Percentiles rank a stretch among this genome's conserved stretches.
These are phyloP conservation scores for Ochropacha duplaris DNA, from an alignment of 2,888 invertebrate genomes.

Conservation along the genomic window DNA sequence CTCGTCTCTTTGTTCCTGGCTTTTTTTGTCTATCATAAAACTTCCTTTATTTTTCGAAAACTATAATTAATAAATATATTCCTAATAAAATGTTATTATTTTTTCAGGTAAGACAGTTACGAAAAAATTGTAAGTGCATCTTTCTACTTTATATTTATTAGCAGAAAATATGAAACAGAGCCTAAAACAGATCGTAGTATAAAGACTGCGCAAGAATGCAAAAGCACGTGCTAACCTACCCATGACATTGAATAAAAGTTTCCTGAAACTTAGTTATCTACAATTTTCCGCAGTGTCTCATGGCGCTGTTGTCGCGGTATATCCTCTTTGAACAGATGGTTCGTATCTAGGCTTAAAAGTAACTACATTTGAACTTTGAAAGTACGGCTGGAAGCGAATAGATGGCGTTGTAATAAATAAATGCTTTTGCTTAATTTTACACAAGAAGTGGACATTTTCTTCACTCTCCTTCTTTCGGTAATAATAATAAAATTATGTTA, in stretches of 20 bases:
- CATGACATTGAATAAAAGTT: background rate
- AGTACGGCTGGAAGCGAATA: constrained; percentile 31
- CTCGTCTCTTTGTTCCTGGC: background rate
- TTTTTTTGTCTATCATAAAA: too few relatives aligned
- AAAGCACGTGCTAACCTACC: background rate
- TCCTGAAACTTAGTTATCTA: constrained; percentile 41
- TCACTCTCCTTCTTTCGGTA: too few relatives aligned
- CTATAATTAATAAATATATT: too few relatives aligned
- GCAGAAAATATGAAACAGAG: background rate
- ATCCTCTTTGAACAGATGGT: constrained; percentile 33
- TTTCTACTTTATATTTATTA: background rate
- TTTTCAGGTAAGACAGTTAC: background rate
- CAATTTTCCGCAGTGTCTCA: constrained; percentile 18
- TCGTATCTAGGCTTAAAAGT: constrained; percentile 26
- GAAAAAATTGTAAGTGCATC: background rate
- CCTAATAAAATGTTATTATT: background rate
- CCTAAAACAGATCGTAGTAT: background rate
- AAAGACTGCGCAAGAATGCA: background rate
- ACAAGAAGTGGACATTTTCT: background rate
- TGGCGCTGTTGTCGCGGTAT: constrained; percentile 41
- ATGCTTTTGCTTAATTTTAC: background rate
- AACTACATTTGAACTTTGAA: constrained; percentile 12
- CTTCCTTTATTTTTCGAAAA: too few relatives aligned
- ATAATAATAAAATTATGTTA: too few relatives aligned
- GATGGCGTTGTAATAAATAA: constrained; percentile 43